A percentile compares a stretch with the other conserved stretches of the same genome.
Conservation (phyloP, 2,888 invertebrate genomes). For the Pseudococcus viburni region DNA sequence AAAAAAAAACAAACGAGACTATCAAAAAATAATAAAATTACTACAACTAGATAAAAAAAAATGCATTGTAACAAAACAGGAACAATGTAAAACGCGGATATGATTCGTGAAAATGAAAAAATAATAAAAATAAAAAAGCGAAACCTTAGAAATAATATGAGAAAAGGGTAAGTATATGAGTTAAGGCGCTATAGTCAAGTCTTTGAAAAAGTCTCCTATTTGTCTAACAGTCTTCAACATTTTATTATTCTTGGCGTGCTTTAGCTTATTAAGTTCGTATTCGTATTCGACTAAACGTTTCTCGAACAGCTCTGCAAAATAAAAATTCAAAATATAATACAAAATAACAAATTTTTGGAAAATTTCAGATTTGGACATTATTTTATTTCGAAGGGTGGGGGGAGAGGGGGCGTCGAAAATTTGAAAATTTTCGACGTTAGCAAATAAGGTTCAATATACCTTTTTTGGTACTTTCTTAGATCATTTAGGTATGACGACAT, state of each 20-base stretch:
- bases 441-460: no score
- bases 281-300: slow-evolving; percentile 70
- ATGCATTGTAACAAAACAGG: slow-evolving; percentile 18
- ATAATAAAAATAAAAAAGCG: slow-evolving; percentile 23
- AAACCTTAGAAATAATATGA: background rate
- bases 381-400: no score
- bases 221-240: slow-evolving; percentile 70
- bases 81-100: slow-evolving; percentile 20
- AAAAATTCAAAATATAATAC: slow-evolving; percentile 43
- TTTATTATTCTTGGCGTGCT: slow-evolving; percentile 68
- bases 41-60: slow-evolving; percentile 44
- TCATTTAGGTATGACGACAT: no score
- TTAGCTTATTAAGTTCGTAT: slow-evolving; percentile 69
- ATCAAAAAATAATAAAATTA: slow-evolving; percentile 36
- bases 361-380: no score
- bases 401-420: no score
- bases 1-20: slow-evolving; percentile 30
- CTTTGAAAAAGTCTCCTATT: slow-evolving; percentile 71
- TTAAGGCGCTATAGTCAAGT: slow-evolving; percentile 69
- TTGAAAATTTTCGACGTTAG: no score
- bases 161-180: slow-evolving; percentile 16
- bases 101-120: slow-evolving; percentile 32
- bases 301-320: slow-evolving; percentile 70
- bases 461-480: no score
- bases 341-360: no score